These are phyloP conservation scores for Erethizon dorsatum DNA, from an alignment of 2,797 vertebrate species.

Conservation along the genomic window DNA sequence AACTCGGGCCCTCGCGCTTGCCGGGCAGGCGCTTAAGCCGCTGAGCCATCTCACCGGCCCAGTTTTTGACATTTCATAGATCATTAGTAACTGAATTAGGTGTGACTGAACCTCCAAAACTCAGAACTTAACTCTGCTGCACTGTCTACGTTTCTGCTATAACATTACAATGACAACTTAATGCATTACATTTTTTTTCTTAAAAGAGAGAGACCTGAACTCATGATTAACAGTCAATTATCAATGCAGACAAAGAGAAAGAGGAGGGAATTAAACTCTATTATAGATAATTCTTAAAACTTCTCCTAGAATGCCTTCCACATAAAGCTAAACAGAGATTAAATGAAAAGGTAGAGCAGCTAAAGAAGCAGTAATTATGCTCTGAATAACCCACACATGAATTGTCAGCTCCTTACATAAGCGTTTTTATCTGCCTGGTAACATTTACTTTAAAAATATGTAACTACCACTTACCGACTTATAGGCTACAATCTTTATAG, in stretches of 20 bases:
- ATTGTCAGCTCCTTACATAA: conserved; percentile 65
- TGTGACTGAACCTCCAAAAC: conserved; percentile 56
- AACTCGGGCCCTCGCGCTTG: too few species aligned
- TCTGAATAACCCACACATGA: conserved; percentile 51
- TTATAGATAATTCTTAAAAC: conserved; percentile 58
- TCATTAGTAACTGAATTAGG: background rate
- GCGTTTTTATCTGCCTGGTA: conserved; percentile 21
- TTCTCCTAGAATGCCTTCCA: conserved; percentile 57
- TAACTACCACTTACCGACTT: conserved; percentile 94
- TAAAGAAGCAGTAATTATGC: conserved; percentile 59
- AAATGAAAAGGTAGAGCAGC: conserved; percentile 63
- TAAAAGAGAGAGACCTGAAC: background rate
- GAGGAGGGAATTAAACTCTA: background rate
- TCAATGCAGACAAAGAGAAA: conserved; percentile 50
- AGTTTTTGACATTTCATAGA: background rate
- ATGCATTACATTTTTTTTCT: conserved; percentile 22
- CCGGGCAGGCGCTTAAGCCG: too few species aligned
- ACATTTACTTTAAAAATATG: conserved; percentile 61
- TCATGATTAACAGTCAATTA: conserved; percentile 43
- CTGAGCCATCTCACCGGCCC: too few species aligned
- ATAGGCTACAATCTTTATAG: conserved; percentile 96
- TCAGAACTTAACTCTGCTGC: background rate
- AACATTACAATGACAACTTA: background rate
- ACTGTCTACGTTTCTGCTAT: background rate
- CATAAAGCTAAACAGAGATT: conserved; percentile 63